Percentiles rank a stretch among this genome's conserved stretches.
Evolutionary conservation across 1,140 invertebrate genomes (phyloP).

Genomic region (Euura lappo): DNA sequence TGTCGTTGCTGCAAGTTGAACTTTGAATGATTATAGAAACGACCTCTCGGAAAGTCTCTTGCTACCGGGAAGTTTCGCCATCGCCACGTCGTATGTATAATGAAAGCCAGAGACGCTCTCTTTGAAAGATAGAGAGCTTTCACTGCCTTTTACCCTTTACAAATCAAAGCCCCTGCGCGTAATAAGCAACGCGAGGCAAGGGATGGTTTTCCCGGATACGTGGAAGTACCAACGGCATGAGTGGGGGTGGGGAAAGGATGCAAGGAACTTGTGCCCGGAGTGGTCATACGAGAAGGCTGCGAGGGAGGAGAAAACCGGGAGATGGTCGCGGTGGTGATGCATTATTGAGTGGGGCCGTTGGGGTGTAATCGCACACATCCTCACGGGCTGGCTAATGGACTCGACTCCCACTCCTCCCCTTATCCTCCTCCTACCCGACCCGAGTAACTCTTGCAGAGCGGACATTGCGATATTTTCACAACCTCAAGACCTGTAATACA

Average conservation of each 20-base stretch:
- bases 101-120: conserved; percentile 34
- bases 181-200: conserved; percentile 44
- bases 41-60: conserved; percentile 4
- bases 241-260: conserved; percentile 28
- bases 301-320: conserved; percentile 7
- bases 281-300: conserved; percentile 33
- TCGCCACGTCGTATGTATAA: conserved; percentile 27
- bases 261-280: conserved; percentile 23
- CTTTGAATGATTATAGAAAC: conserved; percentile 5
- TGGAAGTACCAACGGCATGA: not conserved
- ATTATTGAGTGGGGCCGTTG: conserved; percentile 50
- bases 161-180: conserved; percentile 53
- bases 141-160: conserved; percentile 34
- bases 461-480: conserved; percentile 47
- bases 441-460: conserved; percentile 26
- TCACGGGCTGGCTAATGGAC: conserved; percentile 50
- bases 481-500: conserved; percentile 42
- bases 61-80: conserved; percentile 18
- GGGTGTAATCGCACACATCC: conserved; percentile 55
- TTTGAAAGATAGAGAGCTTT: conserved; percentile 48
- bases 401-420: conserved; percentile 30
- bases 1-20: not conserved
- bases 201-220: conserved; percentile 2
- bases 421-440: conserved; percentile 30
- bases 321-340: conserved; percentile 46